Evolutionary conservation across 2,113 vertebrate genomes (phyloP).

Genomic region (Thamnaconus septentrionalis): DNA sequence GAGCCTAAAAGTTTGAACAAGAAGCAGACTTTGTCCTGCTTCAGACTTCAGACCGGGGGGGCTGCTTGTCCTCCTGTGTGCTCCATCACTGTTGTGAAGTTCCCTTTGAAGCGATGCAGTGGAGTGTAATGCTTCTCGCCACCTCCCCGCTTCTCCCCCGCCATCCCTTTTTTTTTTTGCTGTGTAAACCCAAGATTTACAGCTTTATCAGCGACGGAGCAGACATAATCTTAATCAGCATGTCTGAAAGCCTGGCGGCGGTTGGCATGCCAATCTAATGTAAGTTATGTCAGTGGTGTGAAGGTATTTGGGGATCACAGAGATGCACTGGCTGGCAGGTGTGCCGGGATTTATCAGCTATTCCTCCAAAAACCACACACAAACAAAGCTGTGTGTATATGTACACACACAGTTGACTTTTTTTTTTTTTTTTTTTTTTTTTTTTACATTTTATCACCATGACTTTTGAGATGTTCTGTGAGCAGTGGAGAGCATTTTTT

Average conservation of each 20-base stretch:
- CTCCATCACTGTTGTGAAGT: constrained; percentile 46
- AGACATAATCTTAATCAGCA: constrained; percentile 42
- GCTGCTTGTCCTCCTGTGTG: constrained; percentile 42
- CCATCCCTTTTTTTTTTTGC: constrained; percentile 5
- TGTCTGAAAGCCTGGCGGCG: constrained; percentile 34
- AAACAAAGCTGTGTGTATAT: not conserved
- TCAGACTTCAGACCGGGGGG: constrained; percentile 8
- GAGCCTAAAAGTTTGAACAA: not conserved
- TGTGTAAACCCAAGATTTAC: constrained; percentile 52
- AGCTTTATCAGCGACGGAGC: constrained; percentile 28
- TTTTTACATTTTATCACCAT: too few relatives aligned
- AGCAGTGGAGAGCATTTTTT: too few relatives aligned
- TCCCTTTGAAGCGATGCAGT: constrained; percentile 63
- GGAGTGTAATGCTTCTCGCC: constrained; percentile 33
- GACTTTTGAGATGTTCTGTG: too few relatives aligned
- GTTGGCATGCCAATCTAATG: constrained; percentile 8
- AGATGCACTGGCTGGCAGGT: constrained; percentile 10
- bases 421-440: too few relatives aligned
- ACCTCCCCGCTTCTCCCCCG: not conserved
- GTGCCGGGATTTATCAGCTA: constrained; percentile 7
- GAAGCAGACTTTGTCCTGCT: constrained; percentile 8
- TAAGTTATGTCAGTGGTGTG: constrained; percentile 13
- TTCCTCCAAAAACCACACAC: not conserved
- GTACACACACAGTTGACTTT: not conserved
- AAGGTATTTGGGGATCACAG: constrained; percentile 25